Base-by-base conservation (phyloP, 2,888 invertebrate species). In the Limnephilus lunatus region DNA sequence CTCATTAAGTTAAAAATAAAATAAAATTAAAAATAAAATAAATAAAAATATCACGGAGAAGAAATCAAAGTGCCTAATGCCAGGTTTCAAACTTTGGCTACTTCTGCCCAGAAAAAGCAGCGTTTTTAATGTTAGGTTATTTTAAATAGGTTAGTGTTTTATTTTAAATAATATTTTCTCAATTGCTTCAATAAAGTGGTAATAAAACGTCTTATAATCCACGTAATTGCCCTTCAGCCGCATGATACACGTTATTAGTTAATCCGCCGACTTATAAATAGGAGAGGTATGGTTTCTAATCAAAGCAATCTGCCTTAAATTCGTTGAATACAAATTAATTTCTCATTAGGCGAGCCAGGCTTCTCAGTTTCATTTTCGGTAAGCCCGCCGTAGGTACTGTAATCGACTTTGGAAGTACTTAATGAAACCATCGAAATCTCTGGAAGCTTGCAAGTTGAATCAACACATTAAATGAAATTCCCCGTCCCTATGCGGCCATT, bases 331-430 rank as follows among this genome's bases (percentile, higher is more conserved):
- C 80, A 19, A 89, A 89, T 89, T 89, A 89, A 89, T 89, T 89
- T 89, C 88, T 68, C 80, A 87, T 31, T 44, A 87, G 48, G 53
- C 44, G 30, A 87, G 88, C 88, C 81, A 53, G 25, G 68, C 30
- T 86, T 39, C 39, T 68, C 81, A 39, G 88, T n/a, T 89, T 89
- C 88, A 89, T 89, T 89, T 80, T 80, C 68, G 81, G 80, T 39
- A 80, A 89, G 81, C 88, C 91, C 85, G 82, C 81, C 81, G 35
- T 91, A 48, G 48, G 48, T 48, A 81, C 91, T 85, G 82, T 89
- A 92, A 92, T 92, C 89, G 91, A 92, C 91, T 91, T 92, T 85
- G 82, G 81, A 44, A 68, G 89, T 89, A 92, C 92, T 92, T 92
- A 92, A 89, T 92, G 81, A 92, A 92, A 91, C 85, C 91, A 91